Base-by-base conservation (phyloP, 1,140 invertebrate genomes). In the Panagrolaimus sp. region DNA sequence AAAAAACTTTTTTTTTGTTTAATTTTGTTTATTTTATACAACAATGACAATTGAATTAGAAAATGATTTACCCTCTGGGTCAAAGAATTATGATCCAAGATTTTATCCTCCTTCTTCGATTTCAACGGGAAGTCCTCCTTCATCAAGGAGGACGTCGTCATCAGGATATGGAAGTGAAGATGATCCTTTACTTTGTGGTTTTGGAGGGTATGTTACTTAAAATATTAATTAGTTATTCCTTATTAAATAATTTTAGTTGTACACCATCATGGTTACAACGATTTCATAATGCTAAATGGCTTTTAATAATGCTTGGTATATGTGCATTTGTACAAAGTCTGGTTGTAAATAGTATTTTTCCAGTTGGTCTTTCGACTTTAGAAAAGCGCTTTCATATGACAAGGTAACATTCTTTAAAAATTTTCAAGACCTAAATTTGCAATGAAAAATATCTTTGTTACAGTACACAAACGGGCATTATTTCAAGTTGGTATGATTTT, bases 391-490 rank as follows among this genome's bases (percentile, higher is more conserved):
- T 83, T 74, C 71, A 83, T 65, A 82, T 82, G 81, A 83, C 76
- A 21, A 81, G 79, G 79, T 83, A 26, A 63, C 46, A 10, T 55
- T 45, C 8, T 38, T 21, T 73, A n/a, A 7, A 45, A 32, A 32
- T 44, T 24, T 46, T 17, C 12, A 15, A 24, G 65, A 17, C 2
- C 4, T 68, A 15, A 71, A n/a, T 38, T 64, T 43, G 17, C 24
- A 28, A 38, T 24, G 8, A 24, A 71, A 24, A 65, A 47, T 24
- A 44, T 15, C 38, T n/a, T 15, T 28, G 68, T 71, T 80, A 68
- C 68, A 82, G 80, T 71, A 82, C 81, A 12, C 81, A 83, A 52
- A 82, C 80, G n/a, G 80, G 80, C 43, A 83, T 82, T 48, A 83
- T 82, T 58, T 80, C 79, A 1, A 80, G 77, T 72, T 83, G 81